Base-by-base conservation (phyloP, 2,113 vertebrate species). In the Chaenogobius annularis region DNA sequence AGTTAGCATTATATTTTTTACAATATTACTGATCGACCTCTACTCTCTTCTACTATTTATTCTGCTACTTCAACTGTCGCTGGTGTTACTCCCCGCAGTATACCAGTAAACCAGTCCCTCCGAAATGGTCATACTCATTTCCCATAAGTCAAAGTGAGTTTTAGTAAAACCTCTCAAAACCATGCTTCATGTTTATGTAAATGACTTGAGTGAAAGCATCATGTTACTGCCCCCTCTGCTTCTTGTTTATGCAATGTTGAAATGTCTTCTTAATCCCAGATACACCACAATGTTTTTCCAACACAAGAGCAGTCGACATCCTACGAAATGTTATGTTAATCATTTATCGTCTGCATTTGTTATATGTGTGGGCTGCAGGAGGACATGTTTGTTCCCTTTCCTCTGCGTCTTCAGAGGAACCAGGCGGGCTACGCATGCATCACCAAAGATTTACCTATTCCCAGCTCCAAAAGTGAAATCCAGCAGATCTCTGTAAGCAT, bases 401-500 rank as follows among this genome's bases (percentile, higher is more conserved):
- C 88, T 2, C 19, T 90, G 64, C 81, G 80, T 22, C 69, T 87
- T 40, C 90, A 92, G 78, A 89, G 72, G 55, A 92, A 86, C 85
- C 90, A 86, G 70, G 88, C 72, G 10, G 82, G 86, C 58, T 84
- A 81, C 46, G 6, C 70, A 1, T 93, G 93, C 72, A 80, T 88
- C 74, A 91, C 84, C 52, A 92, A 91, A 74, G 65, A 84, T 17
- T 81, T 93, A 70, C 83, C 88, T 15, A 82, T 92, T 70, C 90
- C 91, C 50, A 90, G 81, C 71, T 90, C 93, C 85, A 93, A 85
- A 68, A 90, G 78, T 74, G 93, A 93, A 87, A 88, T 93, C 77
- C 91, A 93, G 48, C 91, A 91, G 74, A 90, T 93, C 70, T 93
- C 91, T 69, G 92, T 94, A 71, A 91, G 92, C 68, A 74, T 61